phyloP scores from a whole-genome alignment of 2,797 vertebrate genomes.

The Hydrolagus colliei region DNA sequence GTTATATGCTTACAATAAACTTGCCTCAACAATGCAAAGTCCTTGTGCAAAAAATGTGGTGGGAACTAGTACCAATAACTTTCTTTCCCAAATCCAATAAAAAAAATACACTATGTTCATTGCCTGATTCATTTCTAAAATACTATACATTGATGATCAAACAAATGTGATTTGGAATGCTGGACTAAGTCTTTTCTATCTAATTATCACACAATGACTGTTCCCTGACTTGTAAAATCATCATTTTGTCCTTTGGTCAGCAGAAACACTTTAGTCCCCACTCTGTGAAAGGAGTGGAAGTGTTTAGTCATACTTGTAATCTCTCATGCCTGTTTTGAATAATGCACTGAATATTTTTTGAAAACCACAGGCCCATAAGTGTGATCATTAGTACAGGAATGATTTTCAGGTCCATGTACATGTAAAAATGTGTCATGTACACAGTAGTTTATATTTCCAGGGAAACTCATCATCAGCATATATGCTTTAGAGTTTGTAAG shows the following conservation, averaged over 20 bases:
- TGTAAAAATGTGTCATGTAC: slow-evolving; percentile 13
- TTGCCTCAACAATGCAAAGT: background rate
- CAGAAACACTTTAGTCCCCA: background rate
- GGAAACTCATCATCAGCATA: background rate
- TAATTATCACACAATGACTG: background rate
- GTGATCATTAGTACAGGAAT: slow-evolving; percentile 17
- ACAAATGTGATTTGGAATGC: too few relatives aligned
- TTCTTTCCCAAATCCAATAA: background rate
- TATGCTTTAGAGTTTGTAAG: background rate
- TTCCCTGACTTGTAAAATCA: background rate
- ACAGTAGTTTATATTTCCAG: background rate
- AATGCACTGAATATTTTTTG: background rate
- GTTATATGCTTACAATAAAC: background rate
- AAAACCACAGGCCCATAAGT: slow-evolving; percentile 15
- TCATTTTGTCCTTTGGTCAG: slow-evolving; percentile 16
- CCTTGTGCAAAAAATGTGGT: background rate
- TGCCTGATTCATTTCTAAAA: background rate
- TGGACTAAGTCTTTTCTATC: background rate
- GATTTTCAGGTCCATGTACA: background rate
- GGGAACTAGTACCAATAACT: background rate
- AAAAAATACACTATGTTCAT: background rate
- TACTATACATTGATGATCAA: background rate
- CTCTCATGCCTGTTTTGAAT: slow-evolving; percentile 17
- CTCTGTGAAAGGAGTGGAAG: background rate
- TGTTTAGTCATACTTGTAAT: slow-evolving; percentile 16